Evolutionary conservation across 35 echinoderm and acorn worm genomes (phyloP), one percentile per base, ranked within the genome.

Genomic region (Diadema setosum): DNA sequence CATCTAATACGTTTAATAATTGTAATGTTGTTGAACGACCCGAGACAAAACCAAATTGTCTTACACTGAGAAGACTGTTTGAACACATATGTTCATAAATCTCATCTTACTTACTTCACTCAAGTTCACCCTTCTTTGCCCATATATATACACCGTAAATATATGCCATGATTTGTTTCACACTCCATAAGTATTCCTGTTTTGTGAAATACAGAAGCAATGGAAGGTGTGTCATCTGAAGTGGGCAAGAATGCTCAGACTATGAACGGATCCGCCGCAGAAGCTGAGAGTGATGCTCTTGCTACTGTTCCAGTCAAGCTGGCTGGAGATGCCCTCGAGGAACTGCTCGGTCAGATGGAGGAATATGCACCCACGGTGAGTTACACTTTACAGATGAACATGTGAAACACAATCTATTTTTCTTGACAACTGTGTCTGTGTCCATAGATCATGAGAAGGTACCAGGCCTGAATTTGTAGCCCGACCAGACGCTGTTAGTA

Each of bases 361-460:
- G 94, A 96, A 32, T 95, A 95, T 81, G 94, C 94, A 36, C 94
- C 94, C 7, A 96, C 94, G 6, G 94, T 96, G 84, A 91, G 93
- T 91, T 39, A 18, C 74, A 85, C n/a, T 21, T 4, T 17, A 75
- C 0, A 18, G 18, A 34, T 75, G 21, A 6, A 36, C 29, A 5
- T 1, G 21, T 75, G 14, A 5, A n/a, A n/a, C n/a, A n/a, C n/a
- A n/a, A n/a, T n/a, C n/a, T n/a, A n/a, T n/a, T n/a, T n/a, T n/a
- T n/a, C n/a, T n/a, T n/a, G n/a, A n/a, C n/a, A n/a, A n/a, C n/a
- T n/a, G n/a, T n/a, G n/a, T n/a, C n/a, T n/a, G n/a, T n/a, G n/a
- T n/a, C n/a, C n/a, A n/a, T n/a, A n/a, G n/a, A n/a, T n/a, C n/a
- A n/a, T n/a, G n/a, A n/a, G n/a, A n/a, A n/a, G n/a, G n/a, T n/a